phyloP scores from a whole-genome alignment of 2,888 invertebrate species.

The Archaeoteleia sp. region DNA sequence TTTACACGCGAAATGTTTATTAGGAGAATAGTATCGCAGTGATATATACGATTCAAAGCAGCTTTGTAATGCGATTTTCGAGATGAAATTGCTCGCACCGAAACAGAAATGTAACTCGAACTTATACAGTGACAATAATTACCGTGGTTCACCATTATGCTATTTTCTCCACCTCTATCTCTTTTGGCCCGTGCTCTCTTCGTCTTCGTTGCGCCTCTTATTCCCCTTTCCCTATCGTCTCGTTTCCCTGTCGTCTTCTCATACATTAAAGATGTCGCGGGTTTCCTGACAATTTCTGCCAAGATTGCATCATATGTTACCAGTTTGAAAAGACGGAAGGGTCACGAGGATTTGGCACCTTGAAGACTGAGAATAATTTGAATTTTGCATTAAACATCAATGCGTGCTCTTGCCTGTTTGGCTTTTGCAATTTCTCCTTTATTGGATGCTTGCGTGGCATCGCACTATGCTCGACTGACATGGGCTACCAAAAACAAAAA shows the following conservation, averaged over 20 bases:
- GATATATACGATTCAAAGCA: too few species aligned
- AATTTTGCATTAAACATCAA: conserved; percentile 74
- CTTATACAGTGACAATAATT: conserved; percentile 46
- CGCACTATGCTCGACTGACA: conserved; percentile 13
- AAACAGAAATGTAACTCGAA: conserved; percentile 29
- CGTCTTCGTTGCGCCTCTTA: conserved; percentile 7
- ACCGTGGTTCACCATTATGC: conserved; percentile 42
- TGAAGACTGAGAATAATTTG: conserved; percentile 61
- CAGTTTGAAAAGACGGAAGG: conserved; percentile 31
- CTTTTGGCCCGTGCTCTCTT: conserved; percentile 21
- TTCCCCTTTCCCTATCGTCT: conserved; percentile 29
- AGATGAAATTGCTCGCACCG: conserved; percentile 22
- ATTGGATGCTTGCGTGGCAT: conserved; percentile 60
- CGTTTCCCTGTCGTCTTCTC: conserved; percentile 50
- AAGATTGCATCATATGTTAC: conserved; percentile 70
- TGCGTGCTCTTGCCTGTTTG: conserved; percentile 61
- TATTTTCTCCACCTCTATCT: conserved; percentile 30
- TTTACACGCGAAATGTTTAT: conserved; percentile 20
- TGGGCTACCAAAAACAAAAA: conserved; percentile 7
- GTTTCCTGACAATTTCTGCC: conserved; percentile 66
- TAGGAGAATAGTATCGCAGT: conserved; percentile 3
- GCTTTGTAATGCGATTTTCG: conserved; percentile 33
- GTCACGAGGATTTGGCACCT: conserved; percentile 25
- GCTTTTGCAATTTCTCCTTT: conserved; percentile 67
- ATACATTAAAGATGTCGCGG: conserved; percentile 67